These are phyloP conservation scores for Poecilia velifera DNA, from an alignment of 2,797 vertebrate species.

Conservation along the genomic window DNA sequence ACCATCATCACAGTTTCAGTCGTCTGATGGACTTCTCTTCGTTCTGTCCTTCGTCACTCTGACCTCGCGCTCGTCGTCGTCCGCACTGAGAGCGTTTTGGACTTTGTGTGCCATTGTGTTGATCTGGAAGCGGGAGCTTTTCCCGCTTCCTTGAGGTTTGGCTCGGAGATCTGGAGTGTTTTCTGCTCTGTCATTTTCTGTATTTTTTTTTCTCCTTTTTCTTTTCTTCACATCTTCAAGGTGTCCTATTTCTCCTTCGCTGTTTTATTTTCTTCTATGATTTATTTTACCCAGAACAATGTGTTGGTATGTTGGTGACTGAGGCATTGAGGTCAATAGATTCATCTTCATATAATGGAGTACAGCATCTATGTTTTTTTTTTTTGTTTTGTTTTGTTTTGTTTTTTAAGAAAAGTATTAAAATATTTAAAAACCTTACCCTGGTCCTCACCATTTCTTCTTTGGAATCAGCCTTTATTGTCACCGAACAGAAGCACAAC, in stretches of 20 bases:
- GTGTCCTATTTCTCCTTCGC: conserved; percentile 24
- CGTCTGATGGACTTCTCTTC: conserved; percentile 38
- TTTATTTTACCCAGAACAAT: conserved; percentile 71
- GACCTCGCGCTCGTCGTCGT: conserved; percentile 57
- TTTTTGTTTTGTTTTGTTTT: neutral
- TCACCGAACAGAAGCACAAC: no score
- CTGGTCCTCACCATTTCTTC: neutral
- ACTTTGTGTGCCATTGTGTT: conserved; percentile 81
- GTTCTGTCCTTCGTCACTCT: conserved; percentile 36
- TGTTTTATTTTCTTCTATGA: conserved; percentile 44
- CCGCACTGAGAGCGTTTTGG: conserved; percentile 69
- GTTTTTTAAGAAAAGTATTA: conserved; percentile 78
- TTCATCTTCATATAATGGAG: conserved; percentile 87
- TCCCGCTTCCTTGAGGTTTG: conserved; percentile 63
- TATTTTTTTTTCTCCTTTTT: conserved; percentile 11
- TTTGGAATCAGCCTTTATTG: neutral
- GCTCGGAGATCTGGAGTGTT: conserved; percentile 76
- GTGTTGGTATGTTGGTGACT: conserved; percentile 82
- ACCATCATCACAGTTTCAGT: conserved; percentile 35
- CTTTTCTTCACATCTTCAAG: neutral
- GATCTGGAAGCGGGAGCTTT: conserved; percentile 34
- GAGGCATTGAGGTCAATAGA: conserved; percentile 78
- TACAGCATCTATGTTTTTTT: conserved; percentile 79
- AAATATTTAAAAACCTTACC: conserved; percentile 70
- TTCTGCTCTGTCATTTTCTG: conserved; percentile 49